Conservation (phyloP, 2,113 vertebrate genomes). For the Zosterops japonicus region DNA sequence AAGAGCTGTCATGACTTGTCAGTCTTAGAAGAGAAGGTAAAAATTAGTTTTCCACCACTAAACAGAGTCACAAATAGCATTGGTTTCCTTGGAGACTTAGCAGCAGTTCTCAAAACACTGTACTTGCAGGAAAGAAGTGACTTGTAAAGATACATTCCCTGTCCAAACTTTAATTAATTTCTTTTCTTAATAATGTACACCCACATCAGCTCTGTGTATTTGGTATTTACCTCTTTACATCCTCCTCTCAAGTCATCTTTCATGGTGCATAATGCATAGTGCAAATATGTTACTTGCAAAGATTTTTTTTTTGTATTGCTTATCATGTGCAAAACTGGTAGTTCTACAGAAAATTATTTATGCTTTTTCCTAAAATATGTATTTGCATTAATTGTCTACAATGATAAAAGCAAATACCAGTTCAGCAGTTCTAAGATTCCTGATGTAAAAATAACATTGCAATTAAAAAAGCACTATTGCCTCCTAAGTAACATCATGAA, state of each 20-base stretch:
- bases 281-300: background rate
- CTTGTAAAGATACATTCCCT: constrained; percentile 1
- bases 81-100: constrained; percentile 76
- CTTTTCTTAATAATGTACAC: background rate
- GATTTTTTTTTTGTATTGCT: background rate
- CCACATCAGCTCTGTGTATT: background rate
- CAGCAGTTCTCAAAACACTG: constrained; percentile 45
- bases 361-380: rapidly evolving
- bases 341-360: background rate
- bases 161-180: constrained; percentile 32
- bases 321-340: background rate
- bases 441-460: background rate
- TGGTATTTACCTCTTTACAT: background rate
- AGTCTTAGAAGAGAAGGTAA: constrained; percentile 74
- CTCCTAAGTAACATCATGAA: background rate
- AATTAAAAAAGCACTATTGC: background rate
- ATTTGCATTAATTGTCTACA: background rate
- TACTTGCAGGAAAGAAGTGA: background rate
- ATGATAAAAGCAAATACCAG: background rate
- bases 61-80: constrained; percentile 72
- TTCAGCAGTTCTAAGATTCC: background rate
- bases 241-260: background rate
- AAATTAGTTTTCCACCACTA: constrained; percentile 72
- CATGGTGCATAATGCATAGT: background rate
- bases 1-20: constrained; percentile 76